Percentiles rank a stretch among this genome's conserved stretches.
Evolutionary conservation across 1,140 invertebrate species (phyloP).

Genomic region (Dreissena polymorpha): DNA sequence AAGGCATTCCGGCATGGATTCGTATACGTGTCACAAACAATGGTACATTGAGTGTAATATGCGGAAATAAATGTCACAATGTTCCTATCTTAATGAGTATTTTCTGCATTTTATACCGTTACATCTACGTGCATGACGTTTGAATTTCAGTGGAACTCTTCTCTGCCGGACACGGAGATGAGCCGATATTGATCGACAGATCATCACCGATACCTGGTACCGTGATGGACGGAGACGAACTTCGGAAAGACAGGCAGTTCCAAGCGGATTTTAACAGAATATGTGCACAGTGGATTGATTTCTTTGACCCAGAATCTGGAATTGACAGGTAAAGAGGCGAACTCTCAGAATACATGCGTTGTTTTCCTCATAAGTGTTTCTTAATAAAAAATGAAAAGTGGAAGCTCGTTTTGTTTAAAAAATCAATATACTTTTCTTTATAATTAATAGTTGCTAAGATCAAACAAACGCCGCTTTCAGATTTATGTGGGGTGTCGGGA

Average conservation of each 20-base stretch:
- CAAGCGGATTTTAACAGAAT: constrained; percentile 35
- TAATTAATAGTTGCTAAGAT: no score
- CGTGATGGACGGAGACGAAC: constrained; percentile 44
- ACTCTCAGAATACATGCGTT: no score
- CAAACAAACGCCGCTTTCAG: neutral
- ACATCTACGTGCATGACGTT: neutral
- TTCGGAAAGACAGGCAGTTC: constrained; percentile 47
- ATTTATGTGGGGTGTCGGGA: constrained; percentile 39
- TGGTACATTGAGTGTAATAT: constrained; percentile 44
- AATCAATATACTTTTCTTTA: no score
- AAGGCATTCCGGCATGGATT: constrained; percentile 64
- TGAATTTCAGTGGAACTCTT: constrained; percentile 49
- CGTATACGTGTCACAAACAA: constrained; percentile 61
- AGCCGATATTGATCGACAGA: constrained; percentile 56
- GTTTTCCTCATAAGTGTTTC: no score
- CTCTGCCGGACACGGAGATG: constrained; percentile 44
- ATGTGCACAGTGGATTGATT: constrained; percentile 60
- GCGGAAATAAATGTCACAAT: no score
- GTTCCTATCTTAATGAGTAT: no score
- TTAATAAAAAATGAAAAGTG: no score
- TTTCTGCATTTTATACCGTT: no score
- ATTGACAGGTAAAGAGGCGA: constrained; percentile 46
- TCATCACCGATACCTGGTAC: constrained; percentile 48
- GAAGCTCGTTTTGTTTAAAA: no score
- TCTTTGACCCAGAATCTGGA: constrained; percentile 61